A percentile compares a stretch with the other conserved stretches of the same genome.
These are phyloP conservation scores for Camponotus vicinus DNA, from an alignment of 1,140 invertebrate species.

Conservation along the genomic window DNA sequence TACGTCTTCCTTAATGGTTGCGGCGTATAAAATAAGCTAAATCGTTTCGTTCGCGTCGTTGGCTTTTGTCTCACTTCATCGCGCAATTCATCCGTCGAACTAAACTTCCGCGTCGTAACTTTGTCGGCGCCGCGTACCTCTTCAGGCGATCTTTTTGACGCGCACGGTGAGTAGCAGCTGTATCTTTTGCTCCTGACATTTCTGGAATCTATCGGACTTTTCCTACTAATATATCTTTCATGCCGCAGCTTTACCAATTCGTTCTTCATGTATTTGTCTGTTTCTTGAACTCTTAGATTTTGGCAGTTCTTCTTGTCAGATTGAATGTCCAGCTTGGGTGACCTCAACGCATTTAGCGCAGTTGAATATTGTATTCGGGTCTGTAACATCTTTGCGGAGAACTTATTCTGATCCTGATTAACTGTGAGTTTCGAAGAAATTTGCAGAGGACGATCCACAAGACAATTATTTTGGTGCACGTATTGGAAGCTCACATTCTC, in stretches of 20 bases:
- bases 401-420: constrained; percentile 41
- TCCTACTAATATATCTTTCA: constrained; percentile 64
- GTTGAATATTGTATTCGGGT: background rate
- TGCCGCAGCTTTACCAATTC: constrained; percentile 74
- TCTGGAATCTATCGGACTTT: constrained; percentile 30
- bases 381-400: constrained; percentile 22
- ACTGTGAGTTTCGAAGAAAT: constrained; percentile 22
- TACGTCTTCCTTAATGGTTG: constrained; percentile 80
- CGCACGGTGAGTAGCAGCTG: constrained; percentile 73
- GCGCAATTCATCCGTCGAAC: constrained; percentile 79
- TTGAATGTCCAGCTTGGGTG: constrained; percentile 33
- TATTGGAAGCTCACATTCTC: constrained; percentile 75
- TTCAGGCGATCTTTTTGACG: constrained; percentile 64
- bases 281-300: constrained; percentile 39
- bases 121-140: constrained; percentile 42
- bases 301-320: constrained; percentile 12
- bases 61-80: constrained; percentile 74
- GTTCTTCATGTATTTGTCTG: constrained; percentile 65
- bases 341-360: background rate
- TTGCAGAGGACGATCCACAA: background rate
- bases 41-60: constrained; percentile 73
- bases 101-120: constrained; percentile 72
- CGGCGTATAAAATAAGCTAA: constrained; percentile 82
- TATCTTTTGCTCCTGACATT: constrained; percentile 72
- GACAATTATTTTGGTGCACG: constrained; percentile 30